Base-by-base conservation (phyloP, 1,140 invertebrate species). In the Drosophila elegans region DNA sequence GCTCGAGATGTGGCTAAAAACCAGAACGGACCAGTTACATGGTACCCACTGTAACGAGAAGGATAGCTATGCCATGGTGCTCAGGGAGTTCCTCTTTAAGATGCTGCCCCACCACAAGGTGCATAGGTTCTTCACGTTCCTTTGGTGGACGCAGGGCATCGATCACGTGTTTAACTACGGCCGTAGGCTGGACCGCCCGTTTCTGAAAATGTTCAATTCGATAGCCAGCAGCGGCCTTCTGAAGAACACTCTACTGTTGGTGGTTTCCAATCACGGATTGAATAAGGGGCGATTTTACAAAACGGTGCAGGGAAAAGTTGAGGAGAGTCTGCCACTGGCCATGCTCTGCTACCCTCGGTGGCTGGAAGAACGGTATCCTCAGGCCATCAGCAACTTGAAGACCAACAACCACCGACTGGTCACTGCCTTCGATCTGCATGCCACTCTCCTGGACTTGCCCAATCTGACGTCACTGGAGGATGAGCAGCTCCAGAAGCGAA, bases 241-340 rank as follows among this genome's bases (percentile, higher is more conserved):
- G 52, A 94, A 96, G 36, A 94, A 95, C 42, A 95, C 95, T 0
- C 91, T 96, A 68, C 81, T 98, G 0, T 93, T 98, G 13, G 94
- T 98, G 11, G 93, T 98, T 73, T 98, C 97, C 78, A 98, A 99
- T 92, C 98, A 99, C 92, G 98, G 98, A 0, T 96, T 98, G 81
- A 91, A 97, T 27, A 98, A 95, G 91, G 93, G 12, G 94, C 13
- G 85, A 95, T 44, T 92, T 94, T 67, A 7, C 45, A 2, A 10
- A 10, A 84, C 94, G 95, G 60, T 44, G 16, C 63, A 56, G 21
- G 98, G 97, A 0, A 95, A 49, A 96, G 91, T 94, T 97, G 98
- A 99, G 92, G 97, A 98, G 90, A 92, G 97, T 46, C 91, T 98
- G 12, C 98, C 98, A 0, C 96, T 98, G 76, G 93, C 97, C 21